Percentiles rank a stretch among this genome's conserved stretches.
Conservation (phyloP, 2,113 vertebrate species). For the Gymnogyps californianus region DNA sequence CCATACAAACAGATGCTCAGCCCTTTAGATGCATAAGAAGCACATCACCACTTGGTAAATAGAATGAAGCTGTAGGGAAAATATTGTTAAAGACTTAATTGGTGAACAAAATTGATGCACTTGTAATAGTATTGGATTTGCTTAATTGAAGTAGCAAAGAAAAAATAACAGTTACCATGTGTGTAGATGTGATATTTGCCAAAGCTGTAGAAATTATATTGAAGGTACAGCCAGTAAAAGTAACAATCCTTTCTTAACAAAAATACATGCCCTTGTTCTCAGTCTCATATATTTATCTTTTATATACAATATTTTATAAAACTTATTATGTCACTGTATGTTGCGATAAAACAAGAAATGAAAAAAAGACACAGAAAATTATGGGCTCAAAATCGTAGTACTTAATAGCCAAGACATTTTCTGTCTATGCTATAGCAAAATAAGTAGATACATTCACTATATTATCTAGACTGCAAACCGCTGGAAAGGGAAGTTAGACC, state of each 20-base stretch:
- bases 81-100: not conserved
- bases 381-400: not conserved
- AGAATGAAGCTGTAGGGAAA: not conserved
- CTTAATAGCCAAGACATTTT: not conserved
- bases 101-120: not conserved
- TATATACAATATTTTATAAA: not conserved
- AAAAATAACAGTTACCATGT: not conserved
- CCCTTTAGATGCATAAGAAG: not conserved
- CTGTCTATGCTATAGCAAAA: not conserved
- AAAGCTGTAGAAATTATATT: not conserved
- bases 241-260: not conserved
- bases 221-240: not conserved
- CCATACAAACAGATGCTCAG: slow-evolving; percentile 37
- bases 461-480: not conserved
- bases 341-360: not conserved
- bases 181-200: not conserved
- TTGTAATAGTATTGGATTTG: not conserved
- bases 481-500: not conserved
- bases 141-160: not conserved
- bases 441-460: not conserved
- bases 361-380: not conserved
- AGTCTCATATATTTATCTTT: not conserved
- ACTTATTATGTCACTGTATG: not conserved
- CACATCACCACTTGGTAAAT: not conserved
- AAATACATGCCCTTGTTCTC: not conserved